phyloP scores from a whole-genome alignment of 2,888 invertebrate species.

The Gari tellinella region DNA sequence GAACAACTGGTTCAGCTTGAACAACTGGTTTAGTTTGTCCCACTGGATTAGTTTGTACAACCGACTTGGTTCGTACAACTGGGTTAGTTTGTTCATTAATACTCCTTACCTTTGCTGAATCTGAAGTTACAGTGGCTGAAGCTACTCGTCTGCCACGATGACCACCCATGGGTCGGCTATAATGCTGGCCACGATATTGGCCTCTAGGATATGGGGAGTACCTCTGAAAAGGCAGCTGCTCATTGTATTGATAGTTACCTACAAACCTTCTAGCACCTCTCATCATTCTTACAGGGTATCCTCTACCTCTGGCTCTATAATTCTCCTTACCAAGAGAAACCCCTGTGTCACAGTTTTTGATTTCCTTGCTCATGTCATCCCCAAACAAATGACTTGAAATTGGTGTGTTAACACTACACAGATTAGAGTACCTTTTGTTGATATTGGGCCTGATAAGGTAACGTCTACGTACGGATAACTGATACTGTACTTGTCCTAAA shows the following conservation, averaged over 20 bases:
- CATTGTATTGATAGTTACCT: too few relatives aligned
- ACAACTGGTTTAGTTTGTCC: too few relatives aligned
- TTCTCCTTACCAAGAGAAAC: slow-evolving; percentile 2
- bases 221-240: too few relatives aligned
- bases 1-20: too few relatives aligned
- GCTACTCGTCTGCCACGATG: background rate
- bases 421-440: slow-evolving; percentile 23
- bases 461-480: slow-evolving; percentile 16
- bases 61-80: background rate
- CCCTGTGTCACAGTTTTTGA: slow-evolving; percentile 5
- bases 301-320: background rate
- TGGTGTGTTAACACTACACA: too few relatives aligned
- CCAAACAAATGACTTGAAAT: slow-evolving; percentile 11
- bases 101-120: background rate
- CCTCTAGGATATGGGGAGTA: too few relatives aligned
- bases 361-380: slow-evolving; percentile 9
- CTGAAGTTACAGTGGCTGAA: background rate
- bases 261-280: too few relatives aligned
- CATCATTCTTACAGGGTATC: too few relatives aligned
- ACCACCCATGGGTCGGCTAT: background rate
- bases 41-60: too few relatives aligned
- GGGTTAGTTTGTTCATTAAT: background rate
- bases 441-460: slow-evolving; percentile 19
- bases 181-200: background rate
- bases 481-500: slow-evolving; percentile 25